Base-by-base conservation (phyloP, 2,113 vertebrate species). In the Aldabrachelys gigantea region DNA sequence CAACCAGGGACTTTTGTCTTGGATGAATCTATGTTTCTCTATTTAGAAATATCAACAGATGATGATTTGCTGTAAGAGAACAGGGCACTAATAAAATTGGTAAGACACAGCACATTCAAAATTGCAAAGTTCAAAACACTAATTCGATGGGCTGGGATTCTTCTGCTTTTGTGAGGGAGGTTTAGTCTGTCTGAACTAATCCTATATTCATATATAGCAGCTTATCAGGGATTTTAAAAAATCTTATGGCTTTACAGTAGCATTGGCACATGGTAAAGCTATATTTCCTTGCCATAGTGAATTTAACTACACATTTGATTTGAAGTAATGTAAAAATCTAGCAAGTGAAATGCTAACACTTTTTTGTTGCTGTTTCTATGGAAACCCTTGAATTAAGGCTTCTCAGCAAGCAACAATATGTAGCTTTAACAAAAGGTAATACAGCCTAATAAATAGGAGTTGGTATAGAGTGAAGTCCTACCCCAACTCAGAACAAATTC, bases 101-200 rank as follows among this genome's bases (percentile, higher is more conserved):
- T 2, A 12, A 53, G 25, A 59, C 35, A 38, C 69, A 47, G 91
- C 79, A 44, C 79, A 85, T 59, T 38, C 80, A 85, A 72, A 17
- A 53, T 72, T 85, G 87, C 69, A 25, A 91, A 88, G 89, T 65
- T 75, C 0, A 80, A 90, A 59, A 81, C 84, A 47, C 3, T 85
- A 59, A 56, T 49, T 31, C 31, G 49, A 56, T 54, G 50, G 49
- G 56, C 89, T 91, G 85, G 62, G 90, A 75, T 65, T 80, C 38
- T 93, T 41, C 56, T 78, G 27, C 38, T 53, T 89, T 91, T 38
- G 49, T 31, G 75, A 93, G 84, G 87, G 35, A 85, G 75, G 85
- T 92, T 95, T 94, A 91, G 84, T 88, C 94, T 83, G 80, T 93
- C 91, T 94, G 87, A 81, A 38, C 87, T 96, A 96, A 97, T 96